Base-by-base conservation (phyloP, 2,888 invertebrate genomes). In the Leptopilina syphax region DNA sequence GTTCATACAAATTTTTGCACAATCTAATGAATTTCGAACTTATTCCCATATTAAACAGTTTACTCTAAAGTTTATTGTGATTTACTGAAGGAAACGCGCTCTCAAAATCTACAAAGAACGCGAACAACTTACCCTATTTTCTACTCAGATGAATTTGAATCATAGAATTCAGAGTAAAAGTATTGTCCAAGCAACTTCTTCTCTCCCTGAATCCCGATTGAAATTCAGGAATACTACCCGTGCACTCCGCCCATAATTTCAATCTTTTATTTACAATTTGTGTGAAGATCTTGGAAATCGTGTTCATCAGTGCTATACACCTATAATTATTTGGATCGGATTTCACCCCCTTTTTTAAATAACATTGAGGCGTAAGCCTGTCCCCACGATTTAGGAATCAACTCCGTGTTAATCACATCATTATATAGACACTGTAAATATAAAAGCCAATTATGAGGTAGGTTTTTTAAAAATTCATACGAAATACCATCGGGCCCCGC, bases 271-370 rank as follows among this genome's bases (percentile, higher is more conserved):
- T 57, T n/a, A 78, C 12, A 34, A 68, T 57, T 3, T 18, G 24
- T 4, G 68, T 78, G 67, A 78, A 78, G 1, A 67, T 60, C 57
- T 78, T 78, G 44, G 68, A 9, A 12, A 54, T 41, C 1, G 68
- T 44, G n/a, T 78, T 67, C 47, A 78, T 34, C 3, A 78, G 44
- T 9, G 77, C 67, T 27, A 77, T 77, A 9, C 77, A 57, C 12
- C 67, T 77, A 41, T 77, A 77, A 57, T 77, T 77, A 5, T 12
- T 8, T 3, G 67, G 67, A 27, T 7, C 27, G 1, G 4, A 7
- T 50, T 47, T 67, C 9, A n/a, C 57, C 2, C 73, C 76, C 76
- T 79, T 79, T 79, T 47, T 79, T 79, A 18, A 65, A 63, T 0
- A 79, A 5, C 79, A 79, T 76, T 27, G 57, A 12, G 3, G 12